These are phyloP conservation scores for Brachyhypopomus gauderio DNA, from an alignment of 2,113 vertebrate species.

Conservation along the genomic window DNA sequence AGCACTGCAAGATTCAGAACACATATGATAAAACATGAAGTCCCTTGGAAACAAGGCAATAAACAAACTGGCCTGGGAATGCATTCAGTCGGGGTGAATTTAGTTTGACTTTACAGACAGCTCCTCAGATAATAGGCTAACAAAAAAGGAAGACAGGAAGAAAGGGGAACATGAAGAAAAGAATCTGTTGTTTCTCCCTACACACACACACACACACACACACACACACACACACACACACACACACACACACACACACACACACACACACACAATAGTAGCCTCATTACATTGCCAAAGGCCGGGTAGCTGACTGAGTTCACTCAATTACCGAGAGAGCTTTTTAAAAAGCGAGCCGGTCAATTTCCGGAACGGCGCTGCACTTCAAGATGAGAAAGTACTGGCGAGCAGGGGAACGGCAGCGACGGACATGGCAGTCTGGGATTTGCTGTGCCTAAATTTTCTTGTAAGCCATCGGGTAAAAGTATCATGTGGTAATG, in stretches of 20 bases:
- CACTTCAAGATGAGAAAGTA: constrained; percentile 24
- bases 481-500: constrained; percentile 29
- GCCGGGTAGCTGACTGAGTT: constrained; percentile 30
- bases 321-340: constrained; percentile 9
- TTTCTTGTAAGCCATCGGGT: constrained; percentile 24
- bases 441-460: not conserved
- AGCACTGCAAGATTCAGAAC: constrained; percentile 4
- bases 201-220: no score
- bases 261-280: not conserved
- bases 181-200: not conserved
- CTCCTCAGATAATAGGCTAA: constrained; percentile 15
- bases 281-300: constrained; percentile 6
- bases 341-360: not conserved
- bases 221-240: not conserved
- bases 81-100: constrained; percentile 29
- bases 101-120: constrained; percentile 27
- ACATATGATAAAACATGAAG: constrained; percentile 38
- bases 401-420: not conserved
- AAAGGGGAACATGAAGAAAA: not conserved
- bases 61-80: constrained; percentile 32
- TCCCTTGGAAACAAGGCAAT: constrained; percentile 29
- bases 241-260: not conserved
- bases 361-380: constrained; percentile 9
- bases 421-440: no score
- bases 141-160: not conserved